Evolutionary conservation across 2,113 vertebrate genomes (phyloP).

Genomic region (Triplophysa tibetana): DNA sequence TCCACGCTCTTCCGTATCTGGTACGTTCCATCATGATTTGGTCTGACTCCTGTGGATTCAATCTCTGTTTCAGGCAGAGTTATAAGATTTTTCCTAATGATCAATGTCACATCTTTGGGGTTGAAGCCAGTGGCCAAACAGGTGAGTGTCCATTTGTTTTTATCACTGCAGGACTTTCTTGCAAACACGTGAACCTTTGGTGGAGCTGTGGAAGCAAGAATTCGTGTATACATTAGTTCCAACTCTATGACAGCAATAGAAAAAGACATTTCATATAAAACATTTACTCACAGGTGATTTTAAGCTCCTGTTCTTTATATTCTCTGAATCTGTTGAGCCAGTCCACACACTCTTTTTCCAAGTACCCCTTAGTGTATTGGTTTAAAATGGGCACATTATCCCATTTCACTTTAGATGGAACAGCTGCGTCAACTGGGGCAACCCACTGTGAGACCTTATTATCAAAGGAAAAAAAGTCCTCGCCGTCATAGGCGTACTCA

Average conservation of each 20-base stretch:
- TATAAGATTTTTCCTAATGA: neutral
- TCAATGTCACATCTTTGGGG: conserved; percentile 1
- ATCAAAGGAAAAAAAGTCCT: conserved; percentile 48
- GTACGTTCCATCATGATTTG: conserved; percentile 32
- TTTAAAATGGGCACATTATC: conserved; percentile 40
- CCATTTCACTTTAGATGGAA: conserved; percentile 44
- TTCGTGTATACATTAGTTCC: neutral
- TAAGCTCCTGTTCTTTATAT: neutral
- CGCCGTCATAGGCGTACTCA: conserved; percentile 48
- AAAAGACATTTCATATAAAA: neutral
- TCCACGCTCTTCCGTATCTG: conserved; percentile 22
- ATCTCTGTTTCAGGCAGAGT: neutral
- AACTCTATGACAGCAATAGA: neutral
- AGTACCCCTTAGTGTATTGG: conserved; percentile 37
- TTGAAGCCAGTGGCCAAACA: conserved; percentile 31
- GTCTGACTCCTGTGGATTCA: conserved; percentile 22
- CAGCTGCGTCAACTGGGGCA: neutral
- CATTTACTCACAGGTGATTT: neutral
- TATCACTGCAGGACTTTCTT: neutral
- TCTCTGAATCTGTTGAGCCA: conserved; percentile 41
- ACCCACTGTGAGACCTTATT: conserved; percentile 26
- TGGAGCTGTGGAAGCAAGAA: conserved; percentile 1
- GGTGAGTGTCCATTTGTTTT: neutral
- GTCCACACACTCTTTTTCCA: conserved; percentile 44
- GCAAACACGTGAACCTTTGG: conserved; percentile 21